These are phyloP conservation scores for Ephialtes manifestator DNA, from an alignment of 2,888 invertebrate genomes.

Conservation along the genomic window DNA sequence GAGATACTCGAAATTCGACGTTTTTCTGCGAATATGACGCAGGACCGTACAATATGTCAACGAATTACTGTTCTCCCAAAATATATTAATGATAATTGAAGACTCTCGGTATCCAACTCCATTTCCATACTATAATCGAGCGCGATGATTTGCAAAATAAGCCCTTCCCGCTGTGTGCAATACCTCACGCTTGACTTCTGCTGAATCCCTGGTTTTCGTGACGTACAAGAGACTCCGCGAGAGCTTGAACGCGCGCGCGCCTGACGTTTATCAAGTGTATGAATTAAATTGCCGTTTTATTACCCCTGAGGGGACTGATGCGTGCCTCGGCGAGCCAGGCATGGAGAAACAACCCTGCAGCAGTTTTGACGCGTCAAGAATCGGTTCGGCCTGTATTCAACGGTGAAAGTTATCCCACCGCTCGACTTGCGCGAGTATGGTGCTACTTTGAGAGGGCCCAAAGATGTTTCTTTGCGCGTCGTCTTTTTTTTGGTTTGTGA, in stretches of 20 bases:
- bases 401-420: slow-evolving; percentile 71
- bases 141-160: slow-evolving; percentile 84
- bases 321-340: slow-evolving; percentile 33
- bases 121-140: slow-evolving; percentile 49
- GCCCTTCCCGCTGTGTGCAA: slow-evolving; percentile 79
- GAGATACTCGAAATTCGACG: not conserved
- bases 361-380: slow-evolving; percentile 71
- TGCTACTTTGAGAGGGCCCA: slow-evolving; percentile 41
- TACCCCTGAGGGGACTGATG: slow-evolving; percentile 79
- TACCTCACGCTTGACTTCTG: slow-evolving; percentile 65
- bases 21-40: not conserved
- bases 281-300: slow-evolving; percentile 86
- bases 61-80: not conserved
- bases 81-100: not conserved
- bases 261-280: slow-evolving; percentile 84
- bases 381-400: slow-evolving; percentile 70
- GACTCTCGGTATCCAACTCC: slow-evolving; percentile 1
- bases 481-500: not conserved
- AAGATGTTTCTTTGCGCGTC: slow-evolving; percentile 33
- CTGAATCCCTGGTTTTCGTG: not conserved
- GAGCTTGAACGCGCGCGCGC: slow-evolving; percentile 60
- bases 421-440: slow-evolving; percentile 2
- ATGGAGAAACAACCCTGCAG: slow-evolving; percentile 66
- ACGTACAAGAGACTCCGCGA: not conserved
- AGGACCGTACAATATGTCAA: not conserved